Evolutionary conservation across 2,888 invertebrate species (phyloP).

Genomic region (Axea sp.): DNA sequence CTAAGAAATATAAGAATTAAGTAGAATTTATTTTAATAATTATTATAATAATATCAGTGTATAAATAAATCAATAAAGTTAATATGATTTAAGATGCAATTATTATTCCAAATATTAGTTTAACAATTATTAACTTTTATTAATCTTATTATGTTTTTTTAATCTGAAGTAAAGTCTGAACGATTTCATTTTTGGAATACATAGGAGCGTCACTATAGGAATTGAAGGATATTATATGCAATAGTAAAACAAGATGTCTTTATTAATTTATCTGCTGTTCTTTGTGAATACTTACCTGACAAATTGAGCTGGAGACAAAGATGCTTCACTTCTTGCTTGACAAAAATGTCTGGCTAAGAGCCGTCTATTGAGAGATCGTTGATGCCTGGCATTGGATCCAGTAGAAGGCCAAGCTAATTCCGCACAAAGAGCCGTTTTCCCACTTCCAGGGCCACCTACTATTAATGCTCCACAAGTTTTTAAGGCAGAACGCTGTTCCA

Average conservation of each 20-base stretch:
- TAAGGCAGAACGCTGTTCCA: conserved; percentile 92
- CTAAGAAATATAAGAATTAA: conserved; percentile 8
- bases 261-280: too few relatives aligned
- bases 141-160: too few relatives aligned
- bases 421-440: conserved; percentile 94
- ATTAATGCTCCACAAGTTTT: conserved; percentile 94
- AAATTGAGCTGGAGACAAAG: conserved; percentile 91
- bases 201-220: too few relatives aligned
- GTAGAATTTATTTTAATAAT: neutral
- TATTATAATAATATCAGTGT: too few relatives aligned
- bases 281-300: conserved; percentile 80
- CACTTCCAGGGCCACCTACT: conserved; percentile 95
- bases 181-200: too few relatives aligned
- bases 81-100: too few relatives aligned
- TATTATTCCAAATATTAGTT: too few relatives aligned
- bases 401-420: conserved; percentile 87
- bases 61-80: too few relatives aligned
- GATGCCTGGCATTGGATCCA: conserved; percentile 85
- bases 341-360: conserved; percentile 93
- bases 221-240: too few relatives aligned
- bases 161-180: too few relatives aligned
- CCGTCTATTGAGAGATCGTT: conserved; percentile 87
- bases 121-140: too few relatives aligned
- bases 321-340: conserved; percentile 91
- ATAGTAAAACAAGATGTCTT: too few relatives aligned